phyloP scores from a whole-genome alignment of 2,113 vertebrate genomes.

The Alosa alosa region DNA sequence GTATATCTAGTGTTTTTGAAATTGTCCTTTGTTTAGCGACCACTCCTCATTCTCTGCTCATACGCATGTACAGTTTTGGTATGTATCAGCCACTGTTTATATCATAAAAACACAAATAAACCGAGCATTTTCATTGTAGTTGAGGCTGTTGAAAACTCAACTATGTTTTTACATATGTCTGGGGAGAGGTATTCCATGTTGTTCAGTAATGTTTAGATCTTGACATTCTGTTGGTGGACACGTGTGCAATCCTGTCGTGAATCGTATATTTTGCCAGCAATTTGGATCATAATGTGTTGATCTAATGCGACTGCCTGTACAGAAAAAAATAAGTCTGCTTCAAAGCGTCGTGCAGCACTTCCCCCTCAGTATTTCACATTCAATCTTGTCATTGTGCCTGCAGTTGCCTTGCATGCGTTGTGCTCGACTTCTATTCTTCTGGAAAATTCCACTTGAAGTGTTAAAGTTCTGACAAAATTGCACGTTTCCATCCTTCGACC shows the following conservation, averaged over 20 bases:
- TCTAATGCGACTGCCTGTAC: conserved; percentile 38
- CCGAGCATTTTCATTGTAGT: not conserved
- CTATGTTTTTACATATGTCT: not conserved
- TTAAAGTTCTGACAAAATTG: conserved; percentile 5
- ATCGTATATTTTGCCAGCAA: conserved; percentile 40
- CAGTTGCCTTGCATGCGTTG: not conserved
- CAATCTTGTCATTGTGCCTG: conserved; percentile 32
- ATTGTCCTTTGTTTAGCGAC: not conserved
- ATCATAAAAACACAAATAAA: not conserved
- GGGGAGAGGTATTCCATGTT: conserved; percentile 31
- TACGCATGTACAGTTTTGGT: not conserved
- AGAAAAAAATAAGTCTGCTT: conserved; percentile 25
- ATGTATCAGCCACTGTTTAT: not conserved
- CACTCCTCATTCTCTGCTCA: not conserved
- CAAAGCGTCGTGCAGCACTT: conserved; percentile 28
- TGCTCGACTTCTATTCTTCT: not conserved
- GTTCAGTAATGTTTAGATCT: conserved; percentile 54
- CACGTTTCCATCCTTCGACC: not conserved
- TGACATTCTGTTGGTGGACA: conserved; percentile 47
- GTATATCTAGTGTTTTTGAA: not conserved
- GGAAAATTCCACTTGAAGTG: conserved; percentile 14
- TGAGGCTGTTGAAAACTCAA: not conserved
- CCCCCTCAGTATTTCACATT: conserved; percentile 30
- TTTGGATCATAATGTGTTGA: conserved; percentile 52
- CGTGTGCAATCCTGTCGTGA: conserved; percentile 31